These are phyloP conservation scores for Megastigmus dorsalis DNA, from an alignment of 2,888 invertebrate genomes.

Conservation along the genomic window DNA sequence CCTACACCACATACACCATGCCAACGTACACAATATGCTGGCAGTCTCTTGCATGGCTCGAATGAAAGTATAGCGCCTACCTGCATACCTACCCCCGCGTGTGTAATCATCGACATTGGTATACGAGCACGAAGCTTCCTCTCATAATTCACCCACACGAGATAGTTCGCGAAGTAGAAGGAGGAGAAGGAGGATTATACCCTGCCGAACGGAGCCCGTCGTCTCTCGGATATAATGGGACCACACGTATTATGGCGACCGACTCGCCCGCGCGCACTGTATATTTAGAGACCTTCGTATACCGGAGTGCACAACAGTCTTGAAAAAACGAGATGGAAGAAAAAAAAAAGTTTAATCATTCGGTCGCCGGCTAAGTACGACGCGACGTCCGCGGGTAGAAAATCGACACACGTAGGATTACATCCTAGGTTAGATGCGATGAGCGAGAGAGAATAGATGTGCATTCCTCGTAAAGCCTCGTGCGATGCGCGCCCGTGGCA, in stretches of 20 bases:
- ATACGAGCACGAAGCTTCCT: neutral
- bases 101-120: too few relatives aligned
- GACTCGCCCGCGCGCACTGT: neutral
- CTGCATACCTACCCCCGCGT: neutral
- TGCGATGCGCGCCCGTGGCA: too few relatives aligned
- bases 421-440: too few relatives aligned
- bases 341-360: neutral
- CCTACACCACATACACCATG: too few relatives aligned
- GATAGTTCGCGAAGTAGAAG: neutral
- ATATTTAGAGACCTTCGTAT: neutral
- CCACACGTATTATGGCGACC: slow-evolving; percentile 8
- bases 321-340: neutral
- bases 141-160: slow-evolving; percentile 33
- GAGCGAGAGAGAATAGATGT: too few relatives aligned
- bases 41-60: too few relatives aligned
- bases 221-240: slow-evolving; percentile 23
- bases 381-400: too few relatives aligned
- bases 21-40: too few relatives aligned
- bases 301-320: neutral
- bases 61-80: too few relatives aligned
- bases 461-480: too few relatives aligned
- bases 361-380: too few relatives aligned
- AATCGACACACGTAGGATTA: too few relatives aligned
- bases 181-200: slow-evolving; percentile 3
- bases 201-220: slow-evolving; percentile 21